These are phyloP conservation scores for Apodemia mormo DNA, from an alignment of 2,888 invertebrate species.

Conservation along the genomic window DNA sequence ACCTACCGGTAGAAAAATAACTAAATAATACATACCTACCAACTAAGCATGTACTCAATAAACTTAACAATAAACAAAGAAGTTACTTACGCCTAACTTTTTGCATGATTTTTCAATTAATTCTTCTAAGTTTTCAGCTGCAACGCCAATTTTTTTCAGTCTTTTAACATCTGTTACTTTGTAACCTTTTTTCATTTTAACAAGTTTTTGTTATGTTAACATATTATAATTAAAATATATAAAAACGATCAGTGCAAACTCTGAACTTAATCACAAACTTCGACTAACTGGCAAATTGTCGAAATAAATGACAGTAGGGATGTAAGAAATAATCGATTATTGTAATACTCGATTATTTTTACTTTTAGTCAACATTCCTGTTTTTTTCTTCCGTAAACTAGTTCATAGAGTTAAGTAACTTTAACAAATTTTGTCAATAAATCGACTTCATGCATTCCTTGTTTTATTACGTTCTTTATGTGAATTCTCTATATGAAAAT, in stretches of 20 bases:
- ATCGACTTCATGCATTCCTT: too few relatives aligned
- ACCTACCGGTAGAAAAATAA: background rate
- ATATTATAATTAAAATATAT: background rate
- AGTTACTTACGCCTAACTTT: conserved; percentile 83
- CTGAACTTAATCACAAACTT: background rate
- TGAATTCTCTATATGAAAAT: too few relatives aligned
- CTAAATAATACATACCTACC: background rate
- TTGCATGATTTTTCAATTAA: conserved; percentile 85
- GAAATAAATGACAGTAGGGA: background rate
- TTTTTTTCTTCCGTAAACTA: too few relatives aligned
- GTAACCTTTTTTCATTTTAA: conserved; percentile 83
- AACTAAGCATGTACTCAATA: background rate
- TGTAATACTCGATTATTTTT: too few relatives aligned
- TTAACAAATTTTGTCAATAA: too few relatives aligned
- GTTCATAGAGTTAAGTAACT: too few relatives aligned
- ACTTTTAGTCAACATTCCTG: too few relatives aligned
- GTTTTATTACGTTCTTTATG: too few relatives aligned
- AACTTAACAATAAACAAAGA: conserved; percentile 15
- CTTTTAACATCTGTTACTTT: conserved; percentile 87
- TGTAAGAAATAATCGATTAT: too few relatives aligned
- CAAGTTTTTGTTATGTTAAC: conserved; percentile 25
- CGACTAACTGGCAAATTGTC: background rate
- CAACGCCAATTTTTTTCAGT: conserved; percentile 86
- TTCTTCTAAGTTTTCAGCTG: conserved; percentile 84
- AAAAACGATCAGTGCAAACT: background rate